These are phyloP conservation scores for Pluvianellus socialis DNA, from an alignment of 2,113 vertebrate genomes.

Conservation along the genomic window DNA sequence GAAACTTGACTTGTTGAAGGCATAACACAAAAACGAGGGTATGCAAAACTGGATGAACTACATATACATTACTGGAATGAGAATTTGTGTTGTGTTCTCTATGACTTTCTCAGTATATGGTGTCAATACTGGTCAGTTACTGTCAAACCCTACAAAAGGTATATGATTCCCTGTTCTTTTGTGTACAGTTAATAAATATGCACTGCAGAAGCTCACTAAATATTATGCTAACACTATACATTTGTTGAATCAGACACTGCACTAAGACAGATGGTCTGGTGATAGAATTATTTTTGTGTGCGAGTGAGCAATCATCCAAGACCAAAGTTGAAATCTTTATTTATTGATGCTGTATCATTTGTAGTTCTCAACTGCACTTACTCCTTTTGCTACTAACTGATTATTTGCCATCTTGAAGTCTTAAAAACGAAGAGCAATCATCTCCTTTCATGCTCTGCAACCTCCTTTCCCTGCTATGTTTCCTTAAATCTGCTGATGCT, in stretches of 20 bases:
- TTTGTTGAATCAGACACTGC: not conserved
- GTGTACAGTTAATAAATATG: not conserved
- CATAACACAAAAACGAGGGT: not conserved
- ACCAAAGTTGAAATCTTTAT: not conserved
- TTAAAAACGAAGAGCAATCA: accelerated
- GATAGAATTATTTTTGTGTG: not conserved
- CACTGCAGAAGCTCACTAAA: not conserved
- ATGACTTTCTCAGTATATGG: not conserved
- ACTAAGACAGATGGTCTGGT: not conserved
- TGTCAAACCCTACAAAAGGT: not conserved
- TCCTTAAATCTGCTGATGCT: not conserved
- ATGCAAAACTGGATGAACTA: not conserved
- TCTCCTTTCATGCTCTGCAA: not conserved
- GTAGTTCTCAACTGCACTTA: not conserved
- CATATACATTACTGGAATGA: not conserved
- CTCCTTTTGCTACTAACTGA: not conserved
- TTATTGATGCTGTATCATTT: not conserved
- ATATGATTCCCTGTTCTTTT: not conserved
- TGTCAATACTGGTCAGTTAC: not conserved
- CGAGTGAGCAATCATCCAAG: not conserved
- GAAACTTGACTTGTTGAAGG: not conserved
- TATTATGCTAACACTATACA: not conserved
- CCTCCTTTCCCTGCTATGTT: not conserved
- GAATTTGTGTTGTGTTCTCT: not conserved
- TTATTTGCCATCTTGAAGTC: not conserved